Evolutionary conservation across 1,140 invertebrate genomes (phyloP), one percentile per base, ranked within the genome.

Genomic region (Musca domestica): DNA sequence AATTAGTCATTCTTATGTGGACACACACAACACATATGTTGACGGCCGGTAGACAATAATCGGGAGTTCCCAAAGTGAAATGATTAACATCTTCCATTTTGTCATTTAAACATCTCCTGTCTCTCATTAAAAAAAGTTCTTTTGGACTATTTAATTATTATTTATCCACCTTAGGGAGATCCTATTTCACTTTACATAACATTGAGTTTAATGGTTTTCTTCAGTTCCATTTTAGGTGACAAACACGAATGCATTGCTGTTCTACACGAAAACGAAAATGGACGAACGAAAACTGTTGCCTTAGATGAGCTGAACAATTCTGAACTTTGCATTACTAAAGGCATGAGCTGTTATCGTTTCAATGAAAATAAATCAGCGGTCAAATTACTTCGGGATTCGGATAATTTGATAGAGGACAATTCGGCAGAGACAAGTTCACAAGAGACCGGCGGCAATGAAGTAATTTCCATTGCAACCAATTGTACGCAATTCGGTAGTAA

Each of bases 401-500:
- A 73, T 30, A 64, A 79, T 0, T 77, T 76, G 19, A 74, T 71
- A n/a, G 77, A 79, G 67, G 77, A 80, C 30, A 68, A 79, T 69
- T 79, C 77, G 0, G 75, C 77, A 15, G 77, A 79, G 15, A 25
- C 17, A 12, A 15, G 51, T 34, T 22, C 30, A 46, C 22, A 68
- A 41, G 56, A 19, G 34, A 54, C 51, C 4, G 49, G 27, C 14
- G 46, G 34, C 3, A 49, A n/a, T 15, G 47, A 49, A n/a, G 61
- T 73, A 6, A 61, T 80, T 0, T 76, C 76, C 6, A 76, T 73
- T 14, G 74, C 74, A 30, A 80, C 76, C 14, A 80, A 70, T 54
- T 80, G 77, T 67, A 67, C 76, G 6, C 77, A 80, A 54, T 80
- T 80, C 14, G 77, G 77, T 0, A 61, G 70, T 3, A 76, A 70